Conservation (phyloP, 92 coral and sea anemone species). For the Isaurus tuberculatus region DNA sequence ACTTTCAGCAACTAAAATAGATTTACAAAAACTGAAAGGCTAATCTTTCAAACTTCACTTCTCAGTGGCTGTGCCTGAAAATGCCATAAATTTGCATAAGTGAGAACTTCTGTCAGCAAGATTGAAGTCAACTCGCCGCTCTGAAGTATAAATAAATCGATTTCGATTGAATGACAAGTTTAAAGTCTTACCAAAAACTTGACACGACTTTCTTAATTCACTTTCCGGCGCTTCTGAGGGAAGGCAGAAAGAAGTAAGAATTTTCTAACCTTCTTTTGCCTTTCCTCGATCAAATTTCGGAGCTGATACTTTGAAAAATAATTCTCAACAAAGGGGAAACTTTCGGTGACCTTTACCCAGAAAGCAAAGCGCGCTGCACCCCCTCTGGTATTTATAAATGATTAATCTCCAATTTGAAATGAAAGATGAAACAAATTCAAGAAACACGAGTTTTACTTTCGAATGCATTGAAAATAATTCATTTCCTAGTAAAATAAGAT, state of each 20-base stretch:
- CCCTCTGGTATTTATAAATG: slow-evolving; percentile 71
- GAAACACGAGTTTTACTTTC: slow-evolving; percentile 37
- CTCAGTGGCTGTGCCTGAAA: slow-evolving; percentile 72
- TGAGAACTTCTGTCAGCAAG: slow-evolving; percentile 85
- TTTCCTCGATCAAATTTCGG: slow-evolving; percentile 73
- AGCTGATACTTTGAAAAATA: slow-evolving; percentile 70
- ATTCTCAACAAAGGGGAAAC: slow-evolving; percentile 83
- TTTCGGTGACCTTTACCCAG: slow-evolving; percentile 87
- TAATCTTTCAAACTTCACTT: slow-evolving; percentile 61
- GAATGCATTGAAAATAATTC: slow-evolving; percentile 17
- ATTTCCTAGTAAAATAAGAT: neutral
- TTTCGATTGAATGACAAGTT: slow-evolving; percentile 9
- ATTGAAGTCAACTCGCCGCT: slow-evolving; percentile 74
- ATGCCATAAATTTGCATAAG: slow-evolving; percentile 93
- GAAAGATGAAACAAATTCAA: slow-evolving; percentile 34
- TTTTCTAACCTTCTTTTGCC: slow-evolving; percentile 71
- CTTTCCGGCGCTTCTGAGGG: slow-evolving; percentile 54
- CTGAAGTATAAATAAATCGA: slow-evolving; percentile 53
- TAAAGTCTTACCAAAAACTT: slow-evolving; percentile 45
- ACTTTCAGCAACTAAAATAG: neutral
- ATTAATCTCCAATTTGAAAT: slow-evolving; percentile 47
- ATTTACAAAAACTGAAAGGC: slow-evolving; percentile 31
- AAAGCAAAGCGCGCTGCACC: slow-evolving; percentile 82
- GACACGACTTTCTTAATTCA: slow-evolving; percentile 19
- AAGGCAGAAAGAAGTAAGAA: slow-evolving; percentile 54